Evolutionary conservation across 53 echinoderm and acorn worm species (phyloP).

Genomic region (Arbacia lixula): DNA sequence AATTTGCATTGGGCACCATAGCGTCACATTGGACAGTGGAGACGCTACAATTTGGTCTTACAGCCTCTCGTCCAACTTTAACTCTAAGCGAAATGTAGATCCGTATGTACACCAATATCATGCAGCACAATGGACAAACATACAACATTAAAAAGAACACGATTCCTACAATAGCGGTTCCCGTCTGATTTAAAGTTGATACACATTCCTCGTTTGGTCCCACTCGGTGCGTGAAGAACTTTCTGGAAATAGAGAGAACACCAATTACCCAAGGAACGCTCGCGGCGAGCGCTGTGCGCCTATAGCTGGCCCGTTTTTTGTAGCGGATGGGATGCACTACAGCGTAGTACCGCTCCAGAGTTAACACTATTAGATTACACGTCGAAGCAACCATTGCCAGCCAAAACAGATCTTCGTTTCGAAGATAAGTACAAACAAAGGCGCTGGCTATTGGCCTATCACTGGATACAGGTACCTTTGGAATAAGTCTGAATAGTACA

Average conservation of each 20-base stretch:
- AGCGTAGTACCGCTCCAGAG: conserved; percentile 70
- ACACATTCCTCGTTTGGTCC: too few species aligned
- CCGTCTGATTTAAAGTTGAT: conserved; percentile 33
- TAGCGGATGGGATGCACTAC: conserved; percentile 67
- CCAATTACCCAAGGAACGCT: conserved; percentile 58
- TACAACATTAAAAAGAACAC: too few species aligned
- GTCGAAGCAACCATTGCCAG: conserved; percentile 55
- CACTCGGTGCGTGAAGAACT: too few species aligned
- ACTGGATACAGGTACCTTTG: too few species aligned
- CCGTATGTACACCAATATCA: conserved; percentile 65
- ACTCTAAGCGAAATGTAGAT: conserved; percentile 35
- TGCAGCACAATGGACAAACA: too few species aligned
- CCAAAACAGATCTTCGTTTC: conserved; percentile 67
- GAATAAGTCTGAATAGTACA: conserved; percentile 26
- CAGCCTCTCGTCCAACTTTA: conserved; percentile 9
- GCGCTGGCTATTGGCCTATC: too few species aligned
- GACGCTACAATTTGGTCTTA: neutral
- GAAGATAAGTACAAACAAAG: too few species aligned
- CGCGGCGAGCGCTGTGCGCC: neutral
- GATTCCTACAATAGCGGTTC: neutral
- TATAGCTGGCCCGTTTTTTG: conserved; percentile 22
- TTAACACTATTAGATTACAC: conserved; percentile 60
- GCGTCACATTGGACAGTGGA: too few species aligned
- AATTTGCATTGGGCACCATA: too few species aligned
- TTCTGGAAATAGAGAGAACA: conserved; percentile 16